phyloP scores from a whole-genome alignment of 2,113 vertebrate species.

The Onychostoma macrolepis region DNA sequence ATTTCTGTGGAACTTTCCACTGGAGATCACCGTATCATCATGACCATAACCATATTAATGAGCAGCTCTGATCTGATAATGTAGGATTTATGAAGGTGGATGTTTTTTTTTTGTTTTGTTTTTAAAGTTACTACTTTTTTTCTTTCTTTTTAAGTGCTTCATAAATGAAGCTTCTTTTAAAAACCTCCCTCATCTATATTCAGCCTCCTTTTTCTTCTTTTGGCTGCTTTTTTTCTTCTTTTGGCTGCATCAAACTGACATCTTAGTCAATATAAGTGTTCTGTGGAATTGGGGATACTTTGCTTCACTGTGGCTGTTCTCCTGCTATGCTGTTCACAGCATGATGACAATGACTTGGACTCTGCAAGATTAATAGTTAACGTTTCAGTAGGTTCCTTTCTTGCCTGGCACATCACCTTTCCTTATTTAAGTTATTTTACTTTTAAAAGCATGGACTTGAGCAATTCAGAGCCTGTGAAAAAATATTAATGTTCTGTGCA shows the following conservation, averaged over 20 bases:
- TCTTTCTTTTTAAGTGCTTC: neutral
- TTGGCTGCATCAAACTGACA: constrained; percentile 80
- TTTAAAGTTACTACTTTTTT: neutral
- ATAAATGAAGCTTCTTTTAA: neutral
- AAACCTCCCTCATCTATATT: neutral
- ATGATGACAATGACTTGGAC: constrained; percentile 29
- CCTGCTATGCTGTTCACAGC: constrained; percentile 19
- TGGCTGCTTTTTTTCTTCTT: constrained; percentile 64
- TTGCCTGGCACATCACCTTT: constrained; percentile 5
- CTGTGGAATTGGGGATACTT: constrained; percentile 58
- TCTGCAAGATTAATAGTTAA: constrained; percentile 34
- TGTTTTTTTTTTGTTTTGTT: neutral
- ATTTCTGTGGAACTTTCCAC: neutral
- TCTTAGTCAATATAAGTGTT: constrained; percentile 65
- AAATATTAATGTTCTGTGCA: neutral
- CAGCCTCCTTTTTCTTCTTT: neutral
- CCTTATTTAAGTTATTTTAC: neutral
- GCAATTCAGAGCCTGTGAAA: neutral
- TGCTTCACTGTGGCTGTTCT: constrained; percentile 5
- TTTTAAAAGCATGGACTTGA: neutral
- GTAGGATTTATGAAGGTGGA: neutral
- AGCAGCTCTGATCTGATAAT: constrained; percentile 4
- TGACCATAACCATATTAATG: neutral
- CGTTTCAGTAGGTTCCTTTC: constrained; percentile 7
- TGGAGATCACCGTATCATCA: neutral